These are phyloP conservation scores for Daphoenositta chrysoptera DNA, from an alignment of 2,113 vertebrate genomes.

Conservation along the genomic window DNA sequence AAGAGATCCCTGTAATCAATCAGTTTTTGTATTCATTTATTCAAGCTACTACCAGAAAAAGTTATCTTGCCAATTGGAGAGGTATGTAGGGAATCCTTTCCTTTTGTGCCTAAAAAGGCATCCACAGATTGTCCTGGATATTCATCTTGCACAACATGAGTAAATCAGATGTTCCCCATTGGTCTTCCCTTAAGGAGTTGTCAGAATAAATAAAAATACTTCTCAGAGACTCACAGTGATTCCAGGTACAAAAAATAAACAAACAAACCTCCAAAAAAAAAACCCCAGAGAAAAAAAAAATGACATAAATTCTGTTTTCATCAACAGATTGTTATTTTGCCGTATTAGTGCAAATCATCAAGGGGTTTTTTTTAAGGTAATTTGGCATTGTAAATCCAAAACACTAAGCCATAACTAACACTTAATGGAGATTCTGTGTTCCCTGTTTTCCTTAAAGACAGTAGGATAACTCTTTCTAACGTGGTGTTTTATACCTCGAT, in stretches of 20 bases:
- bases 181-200: neutral
- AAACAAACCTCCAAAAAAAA: neutral
- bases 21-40: constrained; percentile 1
- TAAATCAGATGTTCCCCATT: neutral
- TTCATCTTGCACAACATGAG: neutral
- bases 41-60: neutral
- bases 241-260: neutral
- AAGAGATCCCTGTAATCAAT: neutral
- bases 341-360: neutral
- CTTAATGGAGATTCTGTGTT: neutral
- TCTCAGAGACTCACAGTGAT: neutral
- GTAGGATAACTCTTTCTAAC: neutral
- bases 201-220: constrained; percentile 12
- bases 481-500: neutral
- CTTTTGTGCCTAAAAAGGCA: neutral
- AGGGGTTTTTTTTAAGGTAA: neutral
- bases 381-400: neutral
- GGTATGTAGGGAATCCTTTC: neutral
- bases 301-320: neutral
- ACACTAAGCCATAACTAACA: neutral
- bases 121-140: neutral
- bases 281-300: neutral
- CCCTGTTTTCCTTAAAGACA: neutral
- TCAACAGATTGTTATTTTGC: neutral
- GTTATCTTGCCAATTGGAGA: neutral